Conservation (phyloP, 2,888 invertebrate species). For the Aplocera efformata region DNA sequence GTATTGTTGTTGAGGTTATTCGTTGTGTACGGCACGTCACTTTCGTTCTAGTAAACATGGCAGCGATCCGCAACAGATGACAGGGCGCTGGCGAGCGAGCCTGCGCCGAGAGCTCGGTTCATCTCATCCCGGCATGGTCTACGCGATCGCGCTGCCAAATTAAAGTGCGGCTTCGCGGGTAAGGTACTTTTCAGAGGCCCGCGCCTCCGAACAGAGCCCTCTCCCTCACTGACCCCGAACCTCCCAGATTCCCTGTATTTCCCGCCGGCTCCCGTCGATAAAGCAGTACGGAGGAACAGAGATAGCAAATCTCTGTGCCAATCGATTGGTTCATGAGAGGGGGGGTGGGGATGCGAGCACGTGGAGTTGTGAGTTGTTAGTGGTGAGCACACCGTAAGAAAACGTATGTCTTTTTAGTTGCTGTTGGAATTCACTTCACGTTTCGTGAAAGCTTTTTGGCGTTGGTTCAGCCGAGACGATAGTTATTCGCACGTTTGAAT, state of each 20-base stretch:
- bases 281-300: slow-evolving; percentile 59
- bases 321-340: slow-evolving; percentile 73
- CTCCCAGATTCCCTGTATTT: slow-evolving; percentile 44
- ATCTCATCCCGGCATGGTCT: slow-evolving; percentile 62
- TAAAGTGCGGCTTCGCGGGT: slow-evolving; percentile 45
- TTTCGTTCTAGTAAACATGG: slow-evolving; percentile 76
- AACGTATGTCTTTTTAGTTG: slow-evolving; percentile 48
- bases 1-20: slow-evolving; percentile 70
- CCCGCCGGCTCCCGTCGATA: slow-evolving; percentile 59
- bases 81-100: slow-evolving; percentile 70
- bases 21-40: slow-evolving; percentile 74
- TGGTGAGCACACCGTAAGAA: slow-evolving; percentile 19
- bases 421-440: slow-evolving; percentile 51
- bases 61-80: slow-evolving; percentile 77
- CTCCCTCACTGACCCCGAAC: slow-evolving; percentile 38
- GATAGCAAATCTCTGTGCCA: slow-evolving; percentile 53
- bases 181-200: slow-evolving; percentile 36
- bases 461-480: slow-evolving; percentile 40
- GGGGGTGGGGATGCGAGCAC: slow-evolving; percentile 72
- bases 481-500: slow-evolving; percentile 33
- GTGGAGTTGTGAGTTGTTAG: slow-evolving; percentile 59
- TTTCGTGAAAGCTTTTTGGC: slow-evolving; percentile 43
- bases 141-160: slow-evolving; percentile 51
- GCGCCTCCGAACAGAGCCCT: slow-evolving; percentile 57
- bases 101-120: slow-evolving; percentile 66